phyloP scores from a whole-genome alignment of 2,113 vertebrate genomes.

The Rousettus leschenaultii region DNA sequence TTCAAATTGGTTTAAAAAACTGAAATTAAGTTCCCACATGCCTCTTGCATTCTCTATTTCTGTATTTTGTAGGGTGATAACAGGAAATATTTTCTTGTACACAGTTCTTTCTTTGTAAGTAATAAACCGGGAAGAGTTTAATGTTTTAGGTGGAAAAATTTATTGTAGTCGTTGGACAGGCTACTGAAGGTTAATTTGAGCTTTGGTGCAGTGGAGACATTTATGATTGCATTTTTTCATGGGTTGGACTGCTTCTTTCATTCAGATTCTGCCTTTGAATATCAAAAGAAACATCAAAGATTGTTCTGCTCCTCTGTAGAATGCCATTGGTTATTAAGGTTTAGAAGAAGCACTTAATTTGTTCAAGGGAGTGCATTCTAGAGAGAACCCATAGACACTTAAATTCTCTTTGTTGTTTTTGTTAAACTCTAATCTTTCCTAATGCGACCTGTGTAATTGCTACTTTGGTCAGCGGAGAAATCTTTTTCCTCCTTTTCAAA shows the following conservation, averaged over 20 bases:
- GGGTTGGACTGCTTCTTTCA: not conserved
- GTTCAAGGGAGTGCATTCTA: not conserved
- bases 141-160: not conserved
- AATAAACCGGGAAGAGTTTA: not conserved
- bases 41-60: not conserved
- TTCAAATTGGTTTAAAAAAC: not conserved
- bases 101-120: constrained; percentile 21
- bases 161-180: not conserved
- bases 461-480: constrained; percentile 44
- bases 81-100: not conserved
- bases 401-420: constrained; percentile 31
- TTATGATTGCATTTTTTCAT: not conserved
- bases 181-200: constrained; percentile 33
- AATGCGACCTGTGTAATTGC: not conserved
- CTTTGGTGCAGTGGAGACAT: not conserved
- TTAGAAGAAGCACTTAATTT: not conserved
- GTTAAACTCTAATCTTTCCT: constrained; percentile 1
- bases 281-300: not conserved
- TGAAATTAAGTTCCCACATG: not conserved
- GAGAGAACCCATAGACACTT: not conserved
- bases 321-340: not conserved
- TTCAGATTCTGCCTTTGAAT: constrained; percentile 21
- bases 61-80: not conserved
- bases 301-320: not conserved
- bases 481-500: constrained; percentile 48